Percentiles rank a stretch among this genome's conserved stretches.
Evolutionary conservation across 2,113 vertebrate genomes (phyloP).

Genomic region (Hucho hucho): DNA sequence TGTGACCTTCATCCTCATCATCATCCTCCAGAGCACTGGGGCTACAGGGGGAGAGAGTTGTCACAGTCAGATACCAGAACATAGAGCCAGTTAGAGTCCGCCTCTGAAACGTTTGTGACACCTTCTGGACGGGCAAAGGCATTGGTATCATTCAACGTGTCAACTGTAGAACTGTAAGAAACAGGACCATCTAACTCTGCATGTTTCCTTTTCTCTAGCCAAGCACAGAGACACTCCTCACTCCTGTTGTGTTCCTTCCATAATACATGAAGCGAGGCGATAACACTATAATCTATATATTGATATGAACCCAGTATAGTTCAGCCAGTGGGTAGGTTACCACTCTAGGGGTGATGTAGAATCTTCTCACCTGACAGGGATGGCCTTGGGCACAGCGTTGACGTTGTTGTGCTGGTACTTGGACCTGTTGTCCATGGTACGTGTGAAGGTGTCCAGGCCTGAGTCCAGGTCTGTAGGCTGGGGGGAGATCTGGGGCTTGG

Average conservation of each 20-base stretch:
- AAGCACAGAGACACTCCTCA: too few species aligned
- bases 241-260: too few species aligned
- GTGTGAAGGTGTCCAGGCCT: slow-evolving; percentile 83
- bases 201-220: too few species aligned
- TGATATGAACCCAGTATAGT: too few species aligned
- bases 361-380: slow-evolving; percentile 88
- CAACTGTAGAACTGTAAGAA: too few species aligned
- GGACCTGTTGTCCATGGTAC: slow-evolving; percentile 82
- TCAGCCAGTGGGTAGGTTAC: too few species aligned
- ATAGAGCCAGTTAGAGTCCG: neutral
- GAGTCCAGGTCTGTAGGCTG: slow-evolving; percentile 85
- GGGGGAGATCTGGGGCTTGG: slow-evolving; percentile 77
- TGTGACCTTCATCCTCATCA: slow-evolving; percentile 95
- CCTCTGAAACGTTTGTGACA: neutral
- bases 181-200: too few species aligned
- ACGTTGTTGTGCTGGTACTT: slow-evolving; percentile 91
- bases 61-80: neutral
- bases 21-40: slow-evolving; percentile 93
- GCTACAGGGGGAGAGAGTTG: slow-evolving; percentile 58
- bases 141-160: neutral
- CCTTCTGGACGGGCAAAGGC: neutral
- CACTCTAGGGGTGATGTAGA: too few species aligned
- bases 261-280: too few species aligned
- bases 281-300: too few species aligned
- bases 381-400: slow-evolving; percentile 89